These are phyloP conservation scores for Tinea semifulvella DNA, from an alignment of 2,888 invertebrate species.

Conservation along the genomic window DNA sequence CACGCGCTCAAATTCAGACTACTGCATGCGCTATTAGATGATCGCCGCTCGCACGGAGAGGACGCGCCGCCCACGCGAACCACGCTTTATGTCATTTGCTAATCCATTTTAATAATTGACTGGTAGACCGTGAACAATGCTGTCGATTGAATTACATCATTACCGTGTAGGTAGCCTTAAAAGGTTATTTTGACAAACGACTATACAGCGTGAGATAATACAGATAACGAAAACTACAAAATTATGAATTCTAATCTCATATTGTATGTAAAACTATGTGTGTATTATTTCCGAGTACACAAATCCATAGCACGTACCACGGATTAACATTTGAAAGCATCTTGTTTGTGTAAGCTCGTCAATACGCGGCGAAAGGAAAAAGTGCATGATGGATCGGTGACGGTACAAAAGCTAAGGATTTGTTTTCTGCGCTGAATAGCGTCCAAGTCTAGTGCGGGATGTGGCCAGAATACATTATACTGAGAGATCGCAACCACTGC, in stretches of 20 bases:
- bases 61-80: slow-evolving; percentile 46
- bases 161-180: slow-evolving; percentile 62
- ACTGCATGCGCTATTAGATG: slow-evolving; percentile 4
- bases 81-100: slow-evolving; percentile 3
- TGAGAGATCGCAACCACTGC: slow-evolving; percentile 16
- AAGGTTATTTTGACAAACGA: slow-evolving; percentile 39
- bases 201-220: neutral
- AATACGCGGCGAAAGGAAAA: slow-evolving; percentile 54
- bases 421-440: slow-evolving; percentile 60
- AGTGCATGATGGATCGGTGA: slow-evolving; percentile 51
- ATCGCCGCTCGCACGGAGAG: slow-evolving; percentile 29
- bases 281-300: slow-evolving; percentile 23
- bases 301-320: slow-evolving; percentile 54
- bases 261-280: slow-evolving; percentile 6
- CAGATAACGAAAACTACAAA: neutral
- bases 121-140: slow-evolving; percentile 28
- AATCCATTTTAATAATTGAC: slow-evolving; percentile 21
- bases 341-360: slow-evolving; percentile 57
- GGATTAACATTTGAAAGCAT: slow-evolving; percentile 61
- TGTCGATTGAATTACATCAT: slow-evolving; percentile 48
- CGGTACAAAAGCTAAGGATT: slow-evolving; percentile 51
- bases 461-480: slow-evolving; percentile 52
- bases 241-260: slow-evolving; percentile 13
- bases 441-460: slow-evolving; percentile 45
- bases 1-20: slow-evolving; percentile 9